These are phyloP conservation scores for Neodon shergylaensis DNA, from an alignment of 2,113 vertebrate genomes.

Conservation along the genomic window DNA sequence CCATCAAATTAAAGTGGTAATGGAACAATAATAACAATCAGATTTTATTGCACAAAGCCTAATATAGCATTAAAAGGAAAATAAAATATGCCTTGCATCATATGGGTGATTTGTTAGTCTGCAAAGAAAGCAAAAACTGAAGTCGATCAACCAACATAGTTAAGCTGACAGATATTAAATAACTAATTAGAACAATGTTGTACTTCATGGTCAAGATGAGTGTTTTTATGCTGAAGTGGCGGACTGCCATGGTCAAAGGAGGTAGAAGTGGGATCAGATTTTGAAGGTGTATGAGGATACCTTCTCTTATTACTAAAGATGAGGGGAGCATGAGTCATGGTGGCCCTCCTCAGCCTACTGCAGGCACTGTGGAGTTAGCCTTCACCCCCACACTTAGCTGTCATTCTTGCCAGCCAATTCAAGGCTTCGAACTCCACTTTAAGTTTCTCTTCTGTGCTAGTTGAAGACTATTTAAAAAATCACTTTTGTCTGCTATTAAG, in stretches of 20 bases:
- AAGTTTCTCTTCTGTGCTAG: background rate
- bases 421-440: conserved; percentile 34
- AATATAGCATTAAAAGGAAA: conserved; percentile 42
- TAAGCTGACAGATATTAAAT: background rate
- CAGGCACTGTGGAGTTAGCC: background rate
- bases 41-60: conserved; percentile 31
- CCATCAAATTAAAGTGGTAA: conserved; percentile 65
- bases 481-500: background rate
- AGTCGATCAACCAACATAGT: background rate
- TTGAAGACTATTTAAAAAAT: conserved; percentile 29
- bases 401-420: background rate
- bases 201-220: conserved; percentile 3
- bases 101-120: conserved; percentile 11
- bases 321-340: background rate
- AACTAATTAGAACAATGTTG: background rate
- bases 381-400: background rate
- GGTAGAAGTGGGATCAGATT: background rate
- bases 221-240: background rate
- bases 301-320: background rate
- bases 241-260: background rate
- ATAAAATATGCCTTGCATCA: conserved; percentile 35
- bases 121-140: conserved; percentile 34
- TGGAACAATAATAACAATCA: conserved; percentile 48
- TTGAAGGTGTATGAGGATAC: background rate
- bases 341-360: background rate